Evolutionary conservation across 2,888 invertebrate genomes (phyloP).

Genomic region (Heteromyza rotundicornis): DNA sequence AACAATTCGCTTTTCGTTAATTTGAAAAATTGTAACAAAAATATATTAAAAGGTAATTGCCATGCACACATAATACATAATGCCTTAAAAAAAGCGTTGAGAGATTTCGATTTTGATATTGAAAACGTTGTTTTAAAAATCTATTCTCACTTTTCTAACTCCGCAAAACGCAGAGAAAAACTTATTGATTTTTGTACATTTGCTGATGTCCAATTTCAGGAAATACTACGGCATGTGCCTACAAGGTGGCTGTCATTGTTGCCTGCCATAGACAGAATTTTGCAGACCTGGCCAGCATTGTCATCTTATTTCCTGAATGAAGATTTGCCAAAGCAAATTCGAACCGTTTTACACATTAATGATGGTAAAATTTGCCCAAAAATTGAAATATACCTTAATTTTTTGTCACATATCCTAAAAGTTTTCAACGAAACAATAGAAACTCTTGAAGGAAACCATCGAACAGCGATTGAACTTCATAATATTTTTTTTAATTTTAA

Average conservation of each 20-base stretch:
- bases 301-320: too few relatives aligned
- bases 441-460: too few relatives aligned
- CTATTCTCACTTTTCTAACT: slow-evolving; percentile 1
- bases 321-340: too few relatives aligned
- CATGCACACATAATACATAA: too few relatives aligned
- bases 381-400: too few relatives aligned
- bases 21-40: too few relatives aligned
- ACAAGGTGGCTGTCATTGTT: slow-evolving; percentile 1
- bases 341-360: too few relatives aligned
- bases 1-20: too few relatives aligned
- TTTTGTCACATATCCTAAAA: slow-evolving; percentile 6
- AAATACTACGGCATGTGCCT: slow-evolving; percentile 5
- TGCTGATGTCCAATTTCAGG: slow-evolving; percentile 4
- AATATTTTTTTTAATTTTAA: too few relatives aligned
- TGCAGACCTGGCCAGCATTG: background rate
- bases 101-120: background rate
- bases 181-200: slow-evolving; percentile 5
- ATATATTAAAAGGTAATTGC: too few relatives aligned
- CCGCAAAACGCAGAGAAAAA: slow-evolving; percentile 1
- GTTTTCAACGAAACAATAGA: background rate
- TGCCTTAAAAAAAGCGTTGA: background rate
- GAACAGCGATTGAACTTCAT: too few relatives aligned
- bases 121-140: slow-evolving; percentile 9
- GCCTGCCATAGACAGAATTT: slow-evolving; percentile 8
- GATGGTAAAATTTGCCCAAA: too few relatives aligned